Percentiles rank a stretch among this genome's conserved stretches.
phyloP scores from a whole-genome alignment of 2,888 invertebrate genomes.

The Incurvaria masculella region DNA sequence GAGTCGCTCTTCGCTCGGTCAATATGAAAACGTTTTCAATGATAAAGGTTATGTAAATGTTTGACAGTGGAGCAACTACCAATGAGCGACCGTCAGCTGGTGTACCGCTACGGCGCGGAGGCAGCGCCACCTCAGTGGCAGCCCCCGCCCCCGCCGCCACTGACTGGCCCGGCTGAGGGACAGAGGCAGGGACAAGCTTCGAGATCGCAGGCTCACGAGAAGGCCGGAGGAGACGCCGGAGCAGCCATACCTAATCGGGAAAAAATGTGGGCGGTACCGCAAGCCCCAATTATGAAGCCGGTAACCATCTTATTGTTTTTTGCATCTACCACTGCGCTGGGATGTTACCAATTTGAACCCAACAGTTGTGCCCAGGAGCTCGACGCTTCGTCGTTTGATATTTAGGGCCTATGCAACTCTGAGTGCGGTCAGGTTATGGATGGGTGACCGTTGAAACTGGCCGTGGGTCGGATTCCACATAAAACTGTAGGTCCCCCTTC shows the following conservation, averaged over 20 bases:
- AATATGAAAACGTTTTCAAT: too few species aligned
- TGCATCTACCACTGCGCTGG: too few species aligned
- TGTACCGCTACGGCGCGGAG: not conserved
- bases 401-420: too few species aligned
- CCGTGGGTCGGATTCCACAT: too few species aligned
- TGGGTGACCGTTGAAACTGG: too few species aligned
- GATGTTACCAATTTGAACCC: too few species aligned
- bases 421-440: too few species aligned
- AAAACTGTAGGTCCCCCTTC: too few species aligned
- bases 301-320: not conserved
- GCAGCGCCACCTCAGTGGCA: conserved; percentile 14
- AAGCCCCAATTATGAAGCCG: conserved; percentile 5
- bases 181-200: not conserved
- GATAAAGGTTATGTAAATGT: too few species aligned
- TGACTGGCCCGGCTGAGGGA: not conserved
- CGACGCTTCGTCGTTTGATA: too few species aligned
- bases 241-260: conserved; percentile 12
- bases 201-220: not conserved
- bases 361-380: too few species aligned
- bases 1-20: too few species aligned
- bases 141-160: conserved; percentile 7
- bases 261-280: conserved; percentile 17
- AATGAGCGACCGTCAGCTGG: not conserved
- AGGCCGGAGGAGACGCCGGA: not conserved
- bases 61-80: not conserved